Base-by-base conservation (phyloP, 2,113 vertebrate species). In the Eolophus roseicapilla region DNA sequence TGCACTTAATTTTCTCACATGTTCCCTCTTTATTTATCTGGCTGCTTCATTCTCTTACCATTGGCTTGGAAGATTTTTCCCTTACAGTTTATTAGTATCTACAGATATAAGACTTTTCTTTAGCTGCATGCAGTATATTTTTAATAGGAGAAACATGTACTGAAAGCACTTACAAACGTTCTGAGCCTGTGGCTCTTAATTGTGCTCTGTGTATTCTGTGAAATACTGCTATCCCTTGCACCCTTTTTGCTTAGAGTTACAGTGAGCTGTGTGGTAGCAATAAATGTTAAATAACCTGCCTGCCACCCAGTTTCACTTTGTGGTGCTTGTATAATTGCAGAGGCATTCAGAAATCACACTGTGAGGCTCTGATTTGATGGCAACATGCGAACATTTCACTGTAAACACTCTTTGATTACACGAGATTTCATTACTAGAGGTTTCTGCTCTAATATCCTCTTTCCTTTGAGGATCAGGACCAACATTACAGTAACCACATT, bases 371-470 rank as follows among this genome's bases (percentile, higher is more conserved):
- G 82, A 93, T 96, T 92, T 95, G 92, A 82, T 81, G 79, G 95
- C 65, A 84, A 85, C 75, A 44, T 63, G 81, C 1, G 29, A 93
- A 88, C 9, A 2, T 87, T 95, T 94, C 86, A 80, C 90, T 88
- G 69, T 93, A 93, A 95, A 90, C 62, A 60, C 49, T 91, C 69
- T 92, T 95, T 94, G 92, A 94, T 95, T 95, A 76, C 82, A 80
- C 0, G 1, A 88, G 70, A 92, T 97, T 97, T 97, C 90, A 97
- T 97, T 97, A 95, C 84, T 35, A 92, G 70, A 79, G 67, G 69
- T 92, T 96, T 92, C 95, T 78, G 78, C 75, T 92, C 82, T 95
- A 94, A 95, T 96, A 94, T 97, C 90, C 95, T 93, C 78, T 95
- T 90, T 91, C 60, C 78, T 96, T 88, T 94, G 90, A 96, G 95